phyloP scores from a whole-genome alignment of 1,140 invertebrate genomes.

The Dolichoris vasculosae region DNA sequence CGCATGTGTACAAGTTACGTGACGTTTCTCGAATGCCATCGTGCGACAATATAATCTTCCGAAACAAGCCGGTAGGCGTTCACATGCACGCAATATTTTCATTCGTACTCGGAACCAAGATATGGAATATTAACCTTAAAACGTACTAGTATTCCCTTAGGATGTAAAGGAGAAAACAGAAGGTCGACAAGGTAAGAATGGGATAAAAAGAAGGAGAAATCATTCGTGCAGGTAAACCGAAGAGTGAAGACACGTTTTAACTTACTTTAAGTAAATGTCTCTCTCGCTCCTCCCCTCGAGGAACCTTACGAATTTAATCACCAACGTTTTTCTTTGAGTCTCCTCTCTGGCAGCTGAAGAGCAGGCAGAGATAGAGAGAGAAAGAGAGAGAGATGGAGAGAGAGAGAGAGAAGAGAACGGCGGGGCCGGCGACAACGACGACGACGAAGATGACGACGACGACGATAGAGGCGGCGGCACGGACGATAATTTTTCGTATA shows the following conservation, averaged over 20 bases:
- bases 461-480: background rate
- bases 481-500: background rate
- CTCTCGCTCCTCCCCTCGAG: conserved; percentile 18
- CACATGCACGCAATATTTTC: background rate
- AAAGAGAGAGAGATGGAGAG: conserved; percentile 5
- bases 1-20: background rate
- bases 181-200: background rate
- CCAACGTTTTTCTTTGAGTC: background rate
- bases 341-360: background rate
- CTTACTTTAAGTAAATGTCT: conserved; percentile 15
- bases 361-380: background rate
- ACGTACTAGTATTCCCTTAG: background rate
- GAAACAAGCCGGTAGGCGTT: background rate
- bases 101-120: background rate
- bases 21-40: background rate
- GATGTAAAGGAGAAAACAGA: background rate
- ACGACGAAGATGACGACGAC: background rate
- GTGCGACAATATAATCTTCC: background rate
- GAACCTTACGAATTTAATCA: conserved; percentile 14
- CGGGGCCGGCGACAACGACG: background rate
- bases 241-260: background rate
- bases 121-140: conserved; percentile 24
- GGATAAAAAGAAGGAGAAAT: background rate
- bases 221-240: background rate
- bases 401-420: background rate